Base-by-base conservation (phyloP, 2,113 vertebrate species). In the Gallinago jamesoni region DNA sequence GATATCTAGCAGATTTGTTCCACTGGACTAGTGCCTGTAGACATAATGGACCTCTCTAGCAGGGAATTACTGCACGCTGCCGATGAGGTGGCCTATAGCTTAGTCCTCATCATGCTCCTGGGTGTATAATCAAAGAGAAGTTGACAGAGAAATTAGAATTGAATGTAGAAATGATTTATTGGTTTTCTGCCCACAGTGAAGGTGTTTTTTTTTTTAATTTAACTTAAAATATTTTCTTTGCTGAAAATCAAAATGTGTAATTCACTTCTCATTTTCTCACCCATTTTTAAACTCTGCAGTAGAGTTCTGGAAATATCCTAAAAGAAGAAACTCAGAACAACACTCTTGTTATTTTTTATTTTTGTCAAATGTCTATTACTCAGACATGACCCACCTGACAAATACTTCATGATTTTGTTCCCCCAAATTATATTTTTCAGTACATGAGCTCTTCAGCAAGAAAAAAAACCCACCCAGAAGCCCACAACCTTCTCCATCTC, bases 131-230 rank as follows among this genome's bases (percentile, higher is more conserved):
- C 84, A 87, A 84, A 75, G 80, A 84, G 45, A 90, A 84, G 69
- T 57, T 84, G 74, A 78, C 66, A 87, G 41, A 94, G 64, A 92
- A 94, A 91, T 92, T 87, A 92, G 64, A 91, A 72, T 16, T 60
- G 89, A 89, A 89, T 68, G 62, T 33, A 75, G 87, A 75, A 89
- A 81, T 91, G 41, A 89, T 84, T 96, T 95, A 81, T 75, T 95
- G 73, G 43, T 78, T 89, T 96, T 92, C 89, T 94, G 73, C 41
- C 41, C 35, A 56, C 33, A 37, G 48, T 15, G 35, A 79, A 60
- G 52, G 23, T 30, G 39, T 12, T 39, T 39, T 63, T 64, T 72
- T 77, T 35, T 33, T 75, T 37, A 23, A 33, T 45, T 8, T 10
- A 33, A 52, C 12, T 68, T 64, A 33, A 84, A 86, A 47, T 87